phyloP scores from a whole-genome alignment of 2,797 vertebrate genomes.

The Discoglossus pictus region DNA sequence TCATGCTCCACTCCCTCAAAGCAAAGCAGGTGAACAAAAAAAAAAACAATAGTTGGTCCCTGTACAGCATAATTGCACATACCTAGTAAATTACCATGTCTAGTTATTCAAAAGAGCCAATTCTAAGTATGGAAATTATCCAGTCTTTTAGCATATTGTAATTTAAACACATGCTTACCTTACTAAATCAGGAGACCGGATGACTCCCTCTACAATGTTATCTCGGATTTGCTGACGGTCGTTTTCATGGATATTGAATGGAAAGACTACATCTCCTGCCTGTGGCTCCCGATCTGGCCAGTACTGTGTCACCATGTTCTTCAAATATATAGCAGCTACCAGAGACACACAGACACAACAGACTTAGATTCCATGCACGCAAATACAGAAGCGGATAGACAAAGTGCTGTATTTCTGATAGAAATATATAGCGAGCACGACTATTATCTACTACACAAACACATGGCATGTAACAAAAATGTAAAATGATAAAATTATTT shows the following conservation, averaged over 20 bases:
- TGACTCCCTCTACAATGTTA: conserved; percentile 94
- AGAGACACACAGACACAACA: conserved; percentile 23
- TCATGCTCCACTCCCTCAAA: too few species aligned
- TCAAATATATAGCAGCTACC: conserved; percentile 95
- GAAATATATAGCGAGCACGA: too few species aligned
- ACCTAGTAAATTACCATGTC: too few species aligned
- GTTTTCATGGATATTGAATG: conserved; percentile 97
- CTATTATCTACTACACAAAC: too few species aligned
- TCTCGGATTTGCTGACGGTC: conserved; percentile 94
- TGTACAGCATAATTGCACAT: too few species aligned
- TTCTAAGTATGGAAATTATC: too few species aligned
- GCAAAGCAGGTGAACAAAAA: too few species aligned
- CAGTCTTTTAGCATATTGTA: too few species aligned
- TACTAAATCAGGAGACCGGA: conserved; percentile 92
- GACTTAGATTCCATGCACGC: too few species aligned
- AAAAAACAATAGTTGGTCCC: neutral
- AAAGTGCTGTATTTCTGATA: conserved; percentile 24
- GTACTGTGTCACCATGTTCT: conserved; percentile 98
- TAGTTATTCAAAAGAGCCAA: too few species aligned
- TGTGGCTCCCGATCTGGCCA: conserved; percentile 94
- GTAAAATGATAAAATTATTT: too few species aligned
- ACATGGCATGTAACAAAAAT: too few species aligned
- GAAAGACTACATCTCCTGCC: conserved; percentile 85
- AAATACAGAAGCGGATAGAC: conserved; percentile 38
- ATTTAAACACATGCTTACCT: conserved; percentile 69